Conservation (phyloP, 2,113 vertebrate species). For the Synodontis membranacea region DNA sequence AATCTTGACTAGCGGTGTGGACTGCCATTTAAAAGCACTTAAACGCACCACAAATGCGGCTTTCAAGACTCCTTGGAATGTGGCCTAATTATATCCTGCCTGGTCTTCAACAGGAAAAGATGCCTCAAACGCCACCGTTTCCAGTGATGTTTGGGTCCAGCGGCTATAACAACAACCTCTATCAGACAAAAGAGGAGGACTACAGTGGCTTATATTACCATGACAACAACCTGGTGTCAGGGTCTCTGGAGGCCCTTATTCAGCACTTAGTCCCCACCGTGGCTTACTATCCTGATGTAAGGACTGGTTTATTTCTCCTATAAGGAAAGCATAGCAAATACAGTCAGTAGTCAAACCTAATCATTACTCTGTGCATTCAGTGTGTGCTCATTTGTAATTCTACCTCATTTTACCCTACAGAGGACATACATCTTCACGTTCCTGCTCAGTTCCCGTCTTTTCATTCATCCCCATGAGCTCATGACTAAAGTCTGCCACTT, state of each 20-base stretch:
- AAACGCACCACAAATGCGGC: neutral
- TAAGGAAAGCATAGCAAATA: neutral
- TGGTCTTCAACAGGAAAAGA: conserved; percentile 76
- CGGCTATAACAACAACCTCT: conserved; percentile 84
- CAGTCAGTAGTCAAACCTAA: neutral
- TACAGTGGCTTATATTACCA: conserved; percentile 83
- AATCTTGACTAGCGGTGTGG: neutral
- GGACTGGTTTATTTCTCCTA: conserved; percentile 58
- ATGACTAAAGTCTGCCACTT: conserved; percentile 89
- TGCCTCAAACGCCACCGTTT: conserved; percentile 89
- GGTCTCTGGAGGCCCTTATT: conserved; percentile 92
- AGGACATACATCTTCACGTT: conserved; percentile 95
- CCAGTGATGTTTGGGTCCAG: conserved; percentile 82
- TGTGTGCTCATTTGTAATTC: neutral
- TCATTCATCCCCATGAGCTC: conserved; percentile 86
- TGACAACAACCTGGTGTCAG: conserved; percentile 88
- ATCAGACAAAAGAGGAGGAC: conserved; percentile 80
- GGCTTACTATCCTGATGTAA: conserved; percentile 93
- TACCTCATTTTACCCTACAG: conserved; percentile 64
- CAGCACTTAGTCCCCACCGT: conserved; percentile 87
- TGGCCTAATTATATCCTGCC: conserved; percentile 19
- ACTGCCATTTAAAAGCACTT: conserved; percentile 1
- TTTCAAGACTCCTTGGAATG: neutral
- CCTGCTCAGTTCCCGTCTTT: conserved; percentile 90
- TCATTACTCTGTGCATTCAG: neutral